phyloP scores from a whole-genome alignment of 1,140 invertebrate species.

The Cylas formicarius region DNA sequence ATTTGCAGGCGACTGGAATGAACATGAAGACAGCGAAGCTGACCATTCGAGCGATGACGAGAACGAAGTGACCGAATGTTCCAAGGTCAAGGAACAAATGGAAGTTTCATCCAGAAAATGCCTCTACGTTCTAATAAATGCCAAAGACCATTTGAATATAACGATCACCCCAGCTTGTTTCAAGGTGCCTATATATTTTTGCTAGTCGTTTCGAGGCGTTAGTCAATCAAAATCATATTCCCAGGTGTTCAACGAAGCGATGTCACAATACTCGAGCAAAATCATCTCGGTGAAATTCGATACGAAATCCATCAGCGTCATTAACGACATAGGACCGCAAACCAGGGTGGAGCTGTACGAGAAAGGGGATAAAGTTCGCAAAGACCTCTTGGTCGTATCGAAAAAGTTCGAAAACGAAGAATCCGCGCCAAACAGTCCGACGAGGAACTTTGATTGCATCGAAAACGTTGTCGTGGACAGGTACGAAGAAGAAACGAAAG shows the following conservation, averaged over 20 bases:
- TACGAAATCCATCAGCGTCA: slow-evolving; percentile 40
- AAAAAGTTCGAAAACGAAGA: slow-evolving; percentile 51
- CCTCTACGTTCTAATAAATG: slow-evolving; percentile 59
- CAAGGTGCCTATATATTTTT: slow-evolving; percentile 37
- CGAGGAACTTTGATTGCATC: slow-evolving; percentile 22
- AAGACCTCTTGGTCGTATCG: slow-evolving; percentile 46
- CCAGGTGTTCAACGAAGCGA: slow-evolving; percentile 49
- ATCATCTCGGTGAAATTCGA: slow-evolving; percentile 37
- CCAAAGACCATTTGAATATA: slow-evolving; percentile 59
- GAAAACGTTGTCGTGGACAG: slow-evolving; percentile 16
- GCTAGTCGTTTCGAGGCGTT: neutral
- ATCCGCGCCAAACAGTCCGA: slow-evolving; percentile 54
- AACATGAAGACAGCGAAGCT: slow-evolving; percentile 63
- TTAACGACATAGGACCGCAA: slow-evolving; percentile 54
- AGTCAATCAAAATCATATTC: slow-evolving; percentile 4
- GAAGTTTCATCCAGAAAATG: slow-evolving; percentile 47
- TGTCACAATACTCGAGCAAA: slow-evolving; percentile 47
- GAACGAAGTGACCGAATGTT: slow-evolving; percentile 40
- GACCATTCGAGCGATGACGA: slow-evolving; percentile 63
- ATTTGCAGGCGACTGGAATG: slow-evolving; percentile 59
- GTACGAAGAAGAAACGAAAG: slow-evolving; percentile 8
- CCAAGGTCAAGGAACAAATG: slow-evolving; percentile 31
- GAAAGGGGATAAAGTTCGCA: slow-evolving; percentile 45
- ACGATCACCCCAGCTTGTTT: slow-evolving; percentile 60
- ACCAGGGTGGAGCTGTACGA: slow-evolving; percentile 50